These are phyloP conservation scores for Pterois miles DNA, from an alignment of 2,797 vertebrate species.

Conservation along the genomic window DNA sequence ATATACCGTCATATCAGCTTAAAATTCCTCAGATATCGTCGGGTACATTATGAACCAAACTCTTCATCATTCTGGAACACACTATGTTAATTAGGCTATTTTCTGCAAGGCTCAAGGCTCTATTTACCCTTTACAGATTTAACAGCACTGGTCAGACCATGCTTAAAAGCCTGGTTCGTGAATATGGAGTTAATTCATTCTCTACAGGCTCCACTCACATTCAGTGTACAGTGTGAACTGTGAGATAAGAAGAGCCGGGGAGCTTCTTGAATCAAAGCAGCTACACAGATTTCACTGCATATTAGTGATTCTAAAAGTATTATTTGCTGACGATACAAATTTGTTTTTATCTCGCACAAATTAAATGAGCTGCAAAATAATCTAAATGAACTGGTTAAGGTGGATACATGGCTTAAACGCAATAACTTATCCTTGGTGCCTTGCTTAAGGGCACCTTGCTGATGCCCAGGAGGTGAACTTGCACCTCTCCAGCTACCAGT, in stretches of 20 bases:
- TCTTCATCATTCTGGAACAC: slow-evolving; percentile 12
- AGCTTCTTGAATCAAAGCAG: not conserved
- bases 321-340: not conserved
- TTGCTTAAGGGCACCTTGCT: not conserved
- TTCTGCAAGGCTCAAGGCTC: slow-evolving; percentile 20
- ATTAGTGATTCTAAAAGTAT: not conserved
- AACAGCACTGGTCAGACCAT: slow-evolving; percentile 25
- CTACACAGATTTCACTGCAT: not conserved
- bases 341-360: not conserved
- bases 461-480: not conserved
- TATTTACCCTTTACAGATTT: slow-evolving; percentile 30
- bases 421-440: not conserved
- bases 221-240: not conserved
- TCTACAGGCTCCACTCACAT: slow-evolving; percentile 7
- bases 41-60: not conserved
- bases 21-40: not conserved
- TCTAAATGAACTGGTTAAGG: not conserved
- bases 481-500: not conserved
- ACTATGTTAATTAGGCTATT: slow-evolving; percentile 24
- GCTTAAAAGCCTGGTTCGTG: slow-evolving; percentile 13
- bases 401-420: not conserved
- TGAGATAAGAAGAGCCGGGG: not conserved
- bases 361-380: not conserved
- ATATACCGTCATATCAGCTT: not conserved
- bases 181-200: slow-evolving; percentile 18